Conservation (phyloP, 2,113 vertebrate genomes). For the Octodon degus region DNA sequence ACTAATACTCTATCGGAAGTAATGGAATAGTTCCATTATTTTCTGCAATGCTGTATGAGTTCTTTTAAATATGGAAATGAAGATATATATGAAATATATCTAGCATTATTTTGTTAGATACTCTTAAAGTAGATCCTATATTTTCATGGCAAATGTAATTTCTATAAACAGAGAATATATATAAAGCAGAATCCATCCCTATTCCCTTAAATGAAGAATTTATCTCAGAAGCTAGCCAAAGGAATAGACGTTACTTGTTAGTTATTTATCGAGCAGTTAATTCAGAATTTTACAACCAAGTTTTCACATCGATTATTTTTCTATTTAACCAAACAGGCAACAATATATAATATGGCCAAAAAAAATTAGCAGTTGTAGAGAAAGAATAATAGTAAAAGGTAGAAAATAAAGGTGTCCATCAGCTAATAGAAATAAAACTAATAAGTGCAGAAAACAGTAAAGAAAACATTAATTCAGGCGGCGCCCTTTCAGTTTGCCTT, state of each 20-base stretch:
- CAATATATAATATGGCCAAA: constrained; percentile 62
- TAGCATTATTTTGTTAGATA: constrained; percentile 22
- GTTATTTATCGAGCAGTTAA: constrained; percentile 64
- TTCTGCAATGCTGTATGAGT: background rate
- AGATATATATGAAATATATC: background rate
- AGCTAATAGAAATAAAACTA: constrained; percentile 86
- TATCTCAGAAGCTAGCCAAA: constrained; percentile 19
- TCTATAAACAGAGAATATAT: background rate
- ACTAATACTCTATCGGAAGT: background rate
- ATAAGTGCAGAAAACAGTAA: constrained; percentile 83
- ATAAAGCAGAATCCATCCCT: background rate
- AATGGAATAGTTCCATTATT: background rate
- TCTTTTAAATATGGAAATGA: constrained; percentile 9
- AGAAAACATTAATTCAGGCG: constrained; percentile 87
- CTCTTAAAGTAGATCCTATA: constrained; percentile 18
- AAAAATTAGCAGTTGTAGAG: constrained; percentile 68
- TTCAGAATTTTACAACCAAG: constrained; percentile 67
- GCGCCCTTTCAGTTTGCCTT: constrained; percentile 83
- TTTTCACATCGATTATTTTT: constrained; percentile 79
- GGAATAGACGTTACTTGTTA: background rate
- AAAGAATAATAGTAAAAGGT: constrained; percentile 77
- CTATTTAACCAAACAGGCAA: constrained; percentile 46
- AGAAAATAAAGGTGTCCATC: constrained; percentile 76
- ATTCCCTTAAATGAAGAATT: constrained; percentile 29
- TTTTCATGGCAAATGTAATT: constrained; percentile 51